Conservation (phyloP, 64 coral and sea anemone species). For the Astreopora myriophthalma region DNA sequence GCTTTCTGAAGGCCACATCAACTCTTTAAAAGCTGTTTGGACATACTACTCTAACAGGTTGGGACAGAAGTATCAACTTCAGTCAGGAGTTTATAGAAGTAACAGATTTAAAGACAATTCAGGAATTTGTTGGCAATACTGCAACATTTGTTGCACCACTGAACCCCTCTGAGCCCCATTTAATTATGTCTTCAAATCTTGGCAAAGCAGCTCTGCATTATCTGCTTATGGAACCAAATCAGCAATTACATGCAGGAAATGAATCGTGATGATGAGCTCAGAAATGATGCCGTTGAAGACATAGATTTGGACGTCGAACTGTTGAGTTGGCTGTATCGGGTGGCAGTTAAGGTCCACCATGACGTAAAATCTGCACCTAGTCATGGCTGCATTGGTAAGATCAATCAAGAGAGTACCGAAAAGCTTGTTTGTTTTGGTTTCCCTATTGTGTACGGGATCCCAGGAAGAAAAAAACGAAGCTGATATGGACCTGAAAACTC, state of each 20-base stretch:
- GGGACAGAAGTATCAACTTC: conserved; percentile 33
- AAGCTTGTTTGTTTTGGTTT: conserved; percentile 56
- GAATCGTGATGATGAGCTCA: conserved; percentile 35
- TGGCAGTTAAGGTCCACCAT: conserved; percentile 76
- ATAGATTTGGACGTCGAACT: conserved; percentile 74
- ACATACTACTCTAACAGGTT: conserved; percentile 40
- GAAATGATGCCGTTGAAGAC: conserved; percentile 56
- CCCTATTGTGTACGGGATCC: conserved; percentile 50
- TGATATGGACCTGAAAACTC: conserved; percentile 42
- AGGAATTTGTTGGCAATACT: conserved; percentile 23
- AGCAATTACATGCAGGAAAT: not conserved
- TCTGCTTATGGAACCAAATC: not conserved
- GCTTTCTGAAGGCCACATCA: conserved; percentile 51
- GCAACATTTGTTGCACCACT: conserved; percentile 43
- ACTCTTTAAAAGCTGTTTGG: conserved; percentile 58
- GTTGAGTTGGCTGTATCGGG: conserved; percentile 76
- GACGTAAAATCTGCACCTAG: conserved; percentile 60
- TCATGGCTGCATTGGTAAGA: conserved; percentile 46
- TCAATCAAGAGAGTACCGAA: conserved; percentile 53
- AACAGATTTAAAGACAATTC: conserved; percentile 65
- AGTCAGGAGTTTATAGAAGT: conserved; percentile 48
- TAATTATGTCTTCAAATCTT: conserved; percentile 50
- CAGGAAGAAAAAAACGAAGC: conserved; percentile 41
- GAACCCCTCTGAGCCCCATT: conserved; percentile 53
- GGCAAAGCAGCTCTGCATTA: not conserved